Evolutionary conservation across 2,888 invertebrate genomes (phyloP).

Genomic region (Neria commutata): DNA sequence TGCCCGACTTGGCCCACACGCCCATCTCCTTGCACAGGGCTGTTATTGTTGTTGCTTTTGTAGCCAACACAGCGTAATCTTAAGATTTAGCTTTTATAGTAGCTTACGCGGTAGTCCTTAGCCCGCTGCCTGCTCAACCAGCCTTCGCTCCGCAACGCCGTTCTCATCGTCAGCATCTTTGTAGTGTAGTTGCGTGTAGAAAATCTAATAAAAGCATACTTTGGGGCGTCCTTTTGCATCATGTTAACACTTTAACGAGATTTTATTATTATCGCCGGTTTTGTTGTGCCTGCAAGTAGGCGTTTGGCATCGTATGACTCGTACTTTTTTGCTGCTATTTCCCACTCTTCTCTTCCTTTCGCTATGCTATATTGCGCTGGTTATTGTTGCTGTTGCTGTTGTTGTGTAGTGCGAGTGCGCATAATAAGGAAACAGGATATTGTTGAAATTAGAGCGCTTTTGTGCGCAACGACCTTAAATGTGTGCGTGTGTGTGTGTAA

Average conservation of each 20-base stretch:
- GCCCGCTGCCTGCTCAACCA: not conserved
- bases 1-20: not conserved
- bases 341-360: not conserved
- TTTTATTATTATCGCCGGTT: slow-evolving; percentile 38
- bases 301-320: not conserved
- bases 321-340: not conserved
- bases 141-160: not conserved
- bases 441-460: slow-evolving; percentile 36
- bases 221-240: slow-evolving; percentile 38
- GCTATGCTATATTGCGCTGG: slow-evolving; percentile 3
- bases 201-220: slow-evolving; percentile 34
- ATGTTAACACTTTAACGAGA: slow-evolving; percentile 48
- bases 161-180: not conserved
- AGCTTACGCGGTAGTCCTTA: not conserved
- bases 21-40: not conserved
- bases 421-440: slow-evolving; percentile 36
- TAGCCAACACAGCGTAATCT: slow-evolving; percentile 6
- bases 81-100: not conserved
- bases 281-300: slow-evolving; percentile 11
- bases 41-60: slow-evolving; percentile 8
- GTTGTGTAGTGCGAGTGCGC: not conserved
- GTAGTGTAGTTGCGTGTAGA: not conserved
- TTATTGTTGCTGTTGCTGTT: not conserved
- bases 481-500: too few relatives aligned
- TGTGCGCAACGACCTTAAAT: not conserved